A percentile compares a stretch with the other conserved stretches of the same genome.
phyloP scores from a whole-genome alignment of 1,140 invertebrate genomes.

The Eumeta japonica region DNA sequence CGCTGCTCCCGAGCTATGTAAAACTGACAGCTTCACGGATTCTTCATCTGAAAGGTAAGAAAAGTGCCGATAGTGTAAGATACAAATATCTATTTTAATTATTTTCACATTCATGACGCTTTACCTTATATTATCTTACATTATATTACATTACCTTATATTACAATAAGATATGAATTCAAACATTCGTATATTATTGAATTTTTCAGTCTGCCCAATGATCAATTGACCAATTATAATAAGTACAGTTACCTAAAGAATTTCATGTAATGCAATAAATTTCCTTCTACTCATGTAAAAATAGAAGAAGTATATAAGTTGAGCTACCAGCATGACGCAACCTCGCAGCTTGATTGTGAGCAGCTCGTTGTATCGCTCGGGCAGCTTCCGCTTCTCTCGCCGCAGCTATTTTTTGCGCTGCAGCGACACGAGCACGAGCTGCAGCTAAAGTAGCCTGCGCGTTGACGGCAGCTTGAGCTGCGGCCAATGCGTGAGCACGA shows the following conservation, averaged over 20 bases:
- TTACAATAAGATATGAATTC: not conserved
- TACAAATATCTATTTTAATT: not conserved
- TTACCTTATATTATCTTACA: not conserved
- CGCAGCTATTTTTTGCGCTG: constrained; percentile 43
- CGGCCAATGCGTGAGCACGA: constrained; percentile 37
- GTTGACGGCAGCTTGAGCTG: constrained; percentile 41
- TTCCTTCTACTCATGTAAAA: not conserved
- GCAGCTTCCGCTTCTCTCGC: constrained; percentile 43
- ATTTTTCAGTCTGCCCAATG: not conserved
- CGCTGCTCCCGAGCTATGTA: constrained; percentile 44
- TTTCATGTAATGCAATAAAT: not conserved
- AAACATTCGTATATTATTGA: not conserved
- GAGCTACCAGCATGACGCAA: constrained; percentile 40
- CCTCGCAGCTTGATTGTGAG: constrained; percentile 39
- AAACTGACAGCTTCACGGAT: constrained; percentile 40
- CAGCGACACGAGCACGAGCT: constrained; percentile 41
- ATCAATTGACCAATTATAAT: not conserved
- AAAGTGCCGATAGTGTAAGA: not conserved
- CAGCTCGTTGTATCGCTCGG: constrained; percentile 39
- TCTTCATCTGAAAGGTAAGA: constrained; percentile 33
- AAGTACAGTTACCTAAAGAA: not conserved
- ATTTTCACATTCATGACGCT: not conserved
- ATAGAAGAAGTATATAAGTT: not conserved
- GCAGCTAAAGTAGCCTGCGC: constrained; percentile 40
- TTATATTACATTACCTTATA: not conserved